Base-by-base conservation (phyloP, 2,888 invertebrate species). In the Lasius fuliginosus region DNA sequence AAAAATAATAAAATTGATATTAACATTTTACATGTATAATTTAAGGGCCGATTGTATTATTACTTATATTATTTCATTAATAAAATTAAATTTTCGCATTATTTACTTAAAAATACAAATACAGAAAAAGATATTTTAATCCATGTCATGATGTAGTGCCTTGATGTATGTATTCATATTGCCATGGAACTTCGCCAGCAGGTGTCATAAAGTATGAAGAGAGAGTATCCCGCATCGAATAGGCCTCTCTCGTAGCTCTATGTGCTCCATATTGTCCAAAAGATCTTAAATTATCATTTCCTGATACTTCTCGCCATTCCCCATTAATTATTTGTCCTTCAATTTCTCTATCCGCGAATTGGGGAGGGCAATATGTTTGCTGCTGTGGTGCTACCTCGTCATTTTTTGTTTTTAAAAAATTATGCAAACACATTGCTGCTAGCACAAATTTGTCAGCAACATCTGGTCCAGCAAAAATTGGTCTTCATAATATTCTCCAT, bases 101-200 rank as follows among this genome's bases (percentile, higher is more conserved):
- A 36, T 23, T 23, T 23, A 23, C 30, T 33, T 3, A 33, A 33
- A 33, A 33, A 33, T 33, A 33, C 30, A 3, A 33, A 33, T 33
- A 1, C 11, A 9, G 8, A 9, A 40, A 15, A 60, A 33, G 30
- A 33, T 3, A 30, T 18, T 30, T 30, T 27, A 58, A 27, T 1
- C 5, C 2, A 15, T 40, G 46, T 76, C 65, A 15, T 11, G 56
- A 76, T 76, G 12, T 49, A 15, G 65, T n/a, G n/a, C 42, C 75
- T 64, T 27, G 77, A 60, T 49, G 33, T 68, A 83, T 60, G 30
- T 83, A 84, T 49, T 84, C 64, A 27, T 84, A 33, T 36, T 82
- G 71, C 84, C 84, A 84, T 60, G 82, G 60, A 42, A 84, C 68
- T 69, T 84, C 49, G 36, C 82, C 82, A 83, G 83, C 60, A 23